Base-by-base conservation (phyloP, 2,888 invertebrate species). In the Ormyrus pomaceus region DNA sequence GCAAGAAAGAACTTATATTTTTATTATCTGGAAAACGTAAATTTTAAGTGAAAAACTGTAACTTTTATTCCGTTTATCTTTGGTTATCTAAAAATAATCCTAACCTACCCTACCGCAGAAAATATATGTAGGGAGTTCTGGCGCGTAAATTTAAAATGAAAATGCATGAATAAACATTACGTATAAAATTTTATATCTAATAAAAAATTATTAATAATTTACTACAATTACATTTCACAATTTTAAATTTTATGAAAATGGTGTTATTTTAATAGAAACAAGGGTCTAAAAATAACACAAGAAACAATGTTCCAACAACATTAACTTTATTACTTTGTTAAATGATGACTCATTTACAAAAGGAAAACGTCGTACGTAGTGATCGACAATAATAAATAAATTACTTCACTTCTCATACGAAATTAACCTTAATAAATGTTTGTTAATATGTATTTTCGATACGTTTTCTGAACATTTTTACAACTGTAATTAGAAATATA, bases 291-390 rank as follows among this genome's bases (percentile, higher is more conserved):
- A 3, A 34, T 34, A 3, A 34, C 3, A 34, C 34, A 34, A 34
- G 34, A 59, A 19, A 19, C 13, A 69, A n/a, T 50, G 34, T 71
- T 76, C 66, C 53, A 68, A 72, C 48, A 80, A 80, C 80, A 76
- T 80, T 80, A 78, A 81, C 77, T 74, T 77, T 81, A 81, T 81
- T 81, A 71, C 19, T 72, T 72, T 73, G 34, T 74, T 74, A 59
- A 74, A 66, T 59, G 13, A 59, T 77, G 74, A 81, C 65, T 76
- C 7, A 51, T 69, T 77, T 77, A 80, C 69, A 72, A 77, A 72
- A 77, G 13, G 62, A 74, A 76, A 68, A 69, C 0, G 34, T 73
- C 53, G 66, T 13, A 69, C 19, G 71, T 50, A 78, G 65, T 46
- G 50, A 19, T 81, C 70, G 19, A 74, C 62, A 75, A 77, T 74